phyloP scores from a whole-genome alignment of 2,888 invertebrate species.

The Oxytorus armatus region DNA sequence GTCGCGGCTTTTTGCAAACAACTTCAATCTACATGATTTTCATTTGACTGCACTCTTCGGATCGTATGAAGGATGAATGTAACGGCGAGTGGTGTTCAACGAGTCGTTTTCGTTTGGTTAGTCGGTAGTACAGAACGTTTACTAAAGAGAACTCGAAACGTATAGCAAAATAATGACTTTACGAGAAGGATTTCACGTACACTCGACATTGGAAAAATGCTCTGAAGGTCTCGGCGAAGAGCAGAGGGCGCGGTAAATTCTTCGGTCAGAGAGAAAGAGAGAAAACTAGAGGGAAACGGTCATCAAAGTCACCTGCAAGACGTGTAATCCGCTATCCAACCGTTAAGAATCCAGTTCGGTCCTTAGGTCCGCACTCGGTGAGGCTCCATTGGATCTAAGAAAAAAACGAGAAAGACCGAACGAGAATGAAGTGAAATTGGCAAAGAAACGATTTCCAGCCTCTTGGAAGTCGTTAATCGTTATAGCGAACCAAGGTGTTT shows the following conservation, averaged over 20 bases:
- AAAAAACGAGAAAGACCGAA: constrained; percentile 22
- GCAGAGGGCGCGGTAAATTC: constrained; percentile 40
- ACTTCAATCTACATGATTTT: no score
- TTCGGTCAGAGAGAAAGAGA: constrained; percentile 29
- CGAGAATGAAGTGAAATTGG: constrained; percentile 53
- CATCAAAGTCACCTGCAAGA: constrained; percentile 70
- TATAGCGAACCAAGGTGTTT: constrained; percentile 39
- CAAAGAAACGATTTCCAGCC: constrained; percentile 61
- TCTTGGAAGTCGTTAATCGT: constrained; percentile 70
- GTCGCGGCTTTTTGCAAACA: no score
- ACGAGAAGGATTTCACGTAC: constrained; percentile 55
- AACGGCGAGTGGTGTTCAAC: not conserved
- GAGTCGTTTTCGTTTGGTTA: not conserved
- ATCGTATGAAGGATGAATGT: no score
- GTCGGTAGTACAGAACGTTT: constrained; percentile 3
- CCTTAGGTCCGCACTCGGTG: constrained; percentile 4
- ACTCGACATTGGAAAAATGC: constrained; percentile 39
- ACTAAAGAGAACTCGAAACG: not conserved
- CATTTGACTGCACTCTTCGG: no score
- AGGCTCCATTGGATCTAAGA: constrained; percentile 20
- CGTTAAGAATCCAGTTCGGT: constrained; percentile 64
- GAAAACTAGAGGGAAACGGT: constrained; percentile 48
- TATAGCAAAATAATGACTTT: constrained; percentile 45
- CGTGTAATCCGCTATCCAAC: constrained; percentile 58
- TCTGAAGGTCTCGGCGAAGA: constrained; percentile 56